Evolutionary conservation across 2,888 invertebrate species (phyloP).

Genomic region (Palloptera scutellata): DNA sequence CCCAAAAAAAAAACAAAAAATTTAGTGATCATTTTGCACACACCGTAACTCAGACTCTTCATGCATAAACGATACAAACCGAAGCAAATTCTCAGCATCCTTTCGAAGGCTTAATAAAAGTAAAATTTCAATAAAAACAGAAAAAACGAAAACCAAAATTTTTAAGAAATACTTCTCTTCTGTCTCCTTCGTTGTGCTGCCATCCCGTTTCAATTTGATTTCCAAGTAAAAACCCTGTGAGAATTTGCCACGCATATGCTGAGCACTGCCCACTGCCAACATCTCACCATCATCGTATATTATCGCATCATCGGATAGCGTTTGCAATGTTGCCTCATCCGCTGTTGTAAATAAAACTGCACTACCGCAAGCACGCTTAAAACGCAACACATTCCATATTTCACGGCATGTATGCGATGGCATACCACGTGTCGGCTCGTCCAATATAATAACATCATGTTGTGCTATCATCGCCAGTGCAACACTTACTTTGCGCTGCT

Average conservation of each 20-base stretch:
- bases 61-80: conserved; percentile 50
- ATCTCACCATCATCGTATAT: conserved; percentile 81
- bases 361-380: conserved; percentile 73
- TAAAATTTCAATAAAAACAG: background rate
- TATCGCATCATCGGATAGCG: conserved; percentile 77
- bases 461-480: conserved; percentile 75
- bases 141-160: background rate
- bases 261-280: conserved; percentile 75
- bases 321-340: conserved; percentile 84
- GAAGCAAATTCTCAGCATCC: conserved; percentile 49
- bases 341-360: conserved; percentile 82
- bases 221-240: conserved; percentile 64
- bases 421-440: conserved; percentile 66
- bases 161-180: conserved; percentile 46
- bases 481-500: conserved; percentile 75
- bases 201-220: conserved; percentile 50
- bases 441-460: conserved; percentile 73
- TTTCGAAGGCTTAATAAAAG: conserved; percentile 43
- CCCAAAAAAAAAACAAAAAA: conserved; percentile 5
- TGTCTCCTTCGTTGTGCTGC: conserved; percentile 43
- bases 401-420: conserved; percentile 82
- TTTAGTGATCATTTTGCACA: conserved; percentile 25
- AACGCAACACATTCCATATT: conserved; percentile 78
- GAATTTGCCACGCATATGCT: conserved; percentile 78
- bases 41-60: conserved; percentile 49